Percentiles rank a stretch among this genome's conserved stretches.
Conservation (phyloP, 2,113 vertebrate genomes). For the Natator depressus region DNA sequence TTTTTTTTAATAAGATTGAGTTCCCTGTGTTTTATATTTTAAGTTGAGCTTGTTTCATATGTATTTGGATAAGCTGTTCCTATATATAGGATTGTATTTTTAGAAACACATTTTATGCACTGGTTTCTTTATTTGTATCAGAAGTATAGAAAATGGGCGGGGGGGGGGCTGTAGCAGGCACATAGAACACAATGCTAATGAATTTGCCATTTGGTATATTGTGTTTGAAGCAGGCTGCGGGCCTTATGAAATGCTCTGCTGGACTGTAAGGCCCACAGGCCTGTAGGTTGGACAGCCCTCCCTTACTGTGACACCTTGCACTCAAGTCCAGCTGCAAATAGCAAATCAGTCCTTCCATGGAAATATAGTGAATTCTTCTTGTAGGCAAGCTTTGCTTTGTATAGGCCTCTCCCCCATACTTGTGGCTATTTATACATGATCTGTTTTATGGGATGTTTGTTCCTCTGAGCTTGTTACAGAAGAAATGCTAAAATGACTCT, state of each 20-base stretch:
- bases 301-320: neutral
- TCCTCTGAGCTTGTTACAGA: neutral
- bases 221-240: neutral
- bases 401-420: neutral
- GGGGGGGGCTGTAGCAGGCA: neutral
- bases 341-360: slow-evolving; percentile 9
- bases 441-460: neutral
- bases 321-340: neutral
- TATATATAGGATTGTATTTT: neutral
- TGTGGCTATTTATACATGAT: slow-evolving; percentile 5
- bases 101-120: neutral
- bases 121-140: neutral
- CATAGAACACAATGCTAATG: neutral
- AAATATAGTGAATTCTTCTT: slow-evolving; percentile 18
- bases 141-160: neutral
- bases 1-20: neutral
- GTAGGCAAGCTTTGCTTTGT: neutral
- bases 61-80: neutral
- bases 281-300: neutral
- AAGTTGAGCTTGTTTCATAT: neutral
- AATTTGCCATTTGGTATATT: neutral
- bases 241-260: neutral
- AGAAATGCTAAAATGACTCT: slow-evolving; percentile 10
- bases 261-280: neutral
- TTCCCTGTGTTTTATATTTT: neutral